Percentiles rank a stretch among this genome's conserved stretches.
phyloP scores from a whole-genome alignment of 2,888 invertebrate genomes.

The Chirona hameri region DNA sequence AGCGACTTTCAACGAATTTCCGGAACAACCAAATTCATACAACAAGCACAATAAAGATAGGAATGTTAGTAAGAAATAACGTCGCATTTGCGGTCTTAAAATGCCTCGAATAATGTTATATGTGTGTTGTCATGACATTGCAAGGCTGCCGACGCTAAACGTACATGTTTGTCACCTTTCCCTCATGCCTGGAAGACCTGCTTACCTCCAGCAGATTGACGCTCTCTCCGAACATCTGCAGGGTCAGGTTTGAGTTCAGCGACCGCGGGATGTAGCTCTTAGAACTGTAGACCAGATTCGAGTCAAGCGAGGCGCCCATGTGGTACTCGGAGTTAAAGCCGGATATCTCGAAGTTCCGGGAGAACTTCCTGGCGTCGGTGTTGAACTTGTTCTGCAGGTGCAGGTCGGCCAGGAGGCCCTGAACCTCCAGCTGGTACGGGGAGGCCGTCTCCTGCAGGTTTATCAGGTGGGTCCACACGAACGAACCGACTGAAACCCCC shows the following conservation, averaged over 20 bases:
- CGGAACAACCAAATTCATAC: too few relatives aligned
- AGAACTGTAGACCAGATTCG: slow-evolving; percentile 78
- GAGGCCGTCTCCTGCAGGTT: slow-evolving; percentile 72
- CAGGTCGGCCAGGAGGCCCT: slow-evolving; percentile 78
- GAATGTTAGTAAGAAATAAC: too few relatives aligned
- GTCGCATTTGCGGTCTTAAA: too few relatives aligned
- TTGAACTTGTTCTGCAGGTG: slow-evolving; percentile 75
- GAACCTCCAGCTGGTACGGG: slow-evolving; percentile 68
- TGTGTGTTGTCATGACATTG: too few relatives aligned
- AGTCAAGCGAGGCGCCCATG: slow-evolving; percentile 74
- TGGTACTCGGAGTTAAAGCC: slow-evolving; percentile 85
- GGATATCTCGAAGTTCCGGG: slow-evolving; percentile 82
- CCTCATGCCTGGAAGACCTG: background rate
- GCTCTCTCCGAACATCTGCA: slow-evolving; percentile 84
- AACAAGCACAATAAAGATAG: too few relatives aligned
- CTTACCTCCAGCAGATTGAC: slow-evolving; percentile 73
- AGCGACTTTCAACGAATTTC: too few relatives aligned
- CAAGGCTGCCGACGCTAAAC: too few relatives aligned
- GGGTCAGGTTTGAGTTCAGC: slow-evolving; percentile 72
- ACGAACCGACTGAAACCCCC: slow-evolving; percentile 66
- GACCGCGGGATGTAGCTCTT: slow-evolving; percentile 80
- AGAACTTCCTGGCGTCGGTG: slow-evolving; percentile 83
- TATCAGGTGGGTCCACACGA: slow-evolving; percentile 89
- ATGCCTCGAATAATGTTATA: too few relatives aligned
- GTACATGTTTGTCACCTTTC: too few relatives aligned